Evolutionary conservation across 1,140 invertebrate genomes (phyloP).

Genomic region (Trichomalopsis sarcophagae): DNA sequence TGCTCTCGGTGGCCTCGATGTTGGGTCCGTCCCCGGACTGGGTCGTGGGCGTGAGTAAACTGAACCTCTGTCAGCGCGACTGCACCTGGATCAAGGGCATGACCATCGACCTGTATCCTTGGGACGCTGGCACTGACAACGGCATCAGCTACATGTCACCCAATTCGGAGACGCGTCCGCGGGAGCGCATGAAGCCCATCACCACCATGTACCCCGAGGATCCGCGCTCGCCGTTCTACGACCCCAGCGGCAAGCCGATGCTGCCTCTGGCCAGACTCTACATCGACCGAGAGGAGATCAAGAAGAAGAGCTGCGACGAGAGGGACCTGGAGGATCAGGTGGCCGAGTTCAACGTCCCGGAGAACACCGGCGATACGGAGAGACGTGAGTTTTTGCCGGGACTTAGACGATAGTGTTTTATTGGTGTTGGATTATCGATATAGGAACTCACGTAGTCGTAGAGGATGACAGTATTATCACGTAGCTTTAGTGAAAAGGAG

Average conservation of each 20-base stretch:
- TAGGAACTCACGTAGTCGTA: too few relatives aligned
- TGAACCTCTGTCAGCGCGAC: conserved; percentile 91
- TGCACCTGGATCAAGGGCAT: conserved; percentile 90
- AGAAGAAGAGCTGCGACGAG: conserved; percentile 84
- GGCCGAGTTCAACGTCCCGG: conserved; percentile 78
- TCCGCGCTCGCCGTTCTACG: conserved; percentile 93
- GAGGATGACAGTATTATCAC: too few relatives aligned
- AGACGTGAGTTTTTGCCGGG: conserved; percentile 78
- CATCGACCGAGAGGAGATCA: conserved; percentile 83
- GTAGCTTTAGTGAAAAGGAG: too few relatives aligned
- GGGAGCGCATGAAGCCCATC: conserved; percentile 91
- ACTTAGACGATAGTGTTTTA: background rate
- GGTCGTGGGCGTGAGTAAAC: conserved; percentile 92
- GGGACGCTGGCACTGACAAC: conserved; percentile 95
- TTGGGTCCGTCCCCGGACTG: conserved; percentile 96
- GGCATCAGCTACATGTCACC: conserved; percentile 95
- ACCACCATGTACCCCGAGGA: conserved; percentile 84
- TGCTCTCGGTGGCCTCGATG: conserved; percentile 96
- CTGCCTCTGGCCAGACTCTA: conserved; percentile 87
- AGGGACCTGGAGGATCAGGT: conserved; percentile 78
- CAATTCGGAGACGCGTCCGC: conserved; percentile 89
- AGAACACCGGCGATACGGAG: conserved; percentile 82
- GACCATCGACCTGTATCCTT: conserved; percentile 91
- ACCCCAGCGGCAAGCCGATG: conserved; percentile 83
- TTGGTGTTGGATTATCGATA: background rate